Evolutionary conservation across 1,140 invertebrate genomes (phyloP), one percentile per base, ranked within the genome.

Genomic region (Drosophila jambulina): DNA sequence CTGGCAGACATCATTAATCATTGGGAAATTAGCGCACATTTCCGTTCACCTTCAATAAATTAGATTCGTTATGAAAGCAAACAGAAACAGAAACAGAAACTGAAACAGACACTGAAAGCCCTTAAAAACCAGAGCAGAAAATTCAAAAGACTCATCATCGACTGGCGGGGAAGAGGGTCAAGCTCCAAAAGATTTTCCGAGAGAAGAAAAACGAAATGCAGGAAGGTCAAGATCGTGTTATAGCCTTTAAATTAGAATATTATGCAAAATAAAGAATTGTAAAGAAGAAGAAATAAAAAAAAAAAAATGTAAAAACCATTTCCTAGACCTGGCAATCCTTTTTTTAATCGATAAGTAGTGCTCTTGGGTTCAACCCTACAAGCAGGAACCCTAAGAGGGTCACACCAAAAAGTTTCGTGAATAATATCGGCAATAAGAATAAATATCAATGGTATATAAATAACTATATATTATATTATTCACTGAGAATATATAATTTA

Each of bases 11-110:
- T 45, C 83, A 88, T 88, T 88, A 88, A 88, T 88, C 84, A 88
- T 80, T 80, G 67, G 70, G 69, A 84, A 88, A 88, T 88, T 88
- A 88, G 84, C 80, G 71, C 77, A 80, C 80, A 88, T 88, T 84
- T 88, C 84, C 84, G 84, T 88, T 88, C 80, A 88, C 84, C 84
- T 88, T 88, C 84, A 87, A 87, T 88, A 75, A 87, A 88, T 88
- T 83, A 78, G 75, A 87, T 85, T 85, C 69, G 68, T 76, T 81
- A 77, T 70, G 69, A 74, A 59, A 49, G 74, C 65, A 72, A 79
- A 61, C 64, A 42, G 56, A 56, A 40, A 67, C 42, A 29, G 54
- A 45, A 42, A 64, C 56, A 32, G 36, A 48, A 71, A 38, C 36
- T 21, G 15, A 57, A 53, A 36, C 71, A 13, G 32, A 43, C 53